Percentiles rank a stretch among this genome's conserved stretches.
These are phyloP conservation scores for Cheilosia urbana DNA, from an alignment of 2,888 invertebrate species.

Conservation along the genomic window DNA sequence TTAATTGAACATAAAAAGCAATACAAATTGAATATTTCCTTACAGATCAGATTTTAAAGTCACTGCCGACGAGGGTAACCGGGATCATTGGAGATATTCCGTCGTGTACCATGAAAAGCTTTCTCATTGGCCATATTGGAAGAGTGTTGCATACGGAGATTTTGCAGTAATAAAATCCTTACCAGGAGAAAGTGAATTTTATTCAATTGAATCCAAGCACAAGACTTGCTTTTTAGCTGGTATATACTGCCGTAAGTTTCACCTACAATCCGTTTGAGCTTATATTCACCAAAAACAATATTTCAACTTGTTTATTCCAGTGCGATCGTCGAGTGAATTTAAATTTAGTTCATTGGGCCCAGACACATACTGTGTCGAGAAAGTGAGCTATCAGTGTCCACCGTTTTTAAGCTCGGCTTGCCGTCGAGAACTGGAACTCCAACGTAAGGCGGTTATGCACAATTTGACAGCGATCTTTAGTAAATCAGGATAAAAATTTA, in stretches of 20 bases:
- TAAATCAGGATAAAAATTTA: conserved; percentile 64
- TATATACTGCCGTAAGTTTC: conserved; percentile 86
- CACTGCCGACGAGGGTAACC: conserved; percentile 87
- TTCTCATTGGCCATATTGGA: conserved; percentile 87
- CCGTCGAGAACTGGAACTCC: conserved; percentile 85
- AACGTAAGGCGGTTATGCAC: conserved; percentile 82
- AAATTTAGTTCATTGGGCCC: conserved; percentile 84
- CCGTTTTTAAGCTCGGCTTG: conserved; percentile 85
- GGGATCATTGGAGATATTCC: conserved; percentile 89
- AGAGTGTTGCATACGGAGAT: conserved; percentile 86
- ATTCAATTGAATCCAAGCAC: conserved; percentile 86
- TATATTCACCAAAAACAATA: neutral
- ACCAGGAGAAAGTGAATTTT: conserved; percentile 83
- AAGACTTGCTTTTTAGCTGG: conserved; percentile 86
- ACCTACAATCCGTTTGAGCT: neutral
- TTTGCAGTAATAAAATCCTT: conserved; percentile 86
- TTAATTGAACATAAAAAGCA: no score
- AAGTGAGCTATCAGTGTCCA: conserved; percentile 87
- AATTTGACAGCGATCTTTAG: conserved; percentile 81
- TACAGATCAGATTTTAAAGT: conserved; percentile 87
- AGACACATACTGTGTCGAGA: conserved; percentile 86
- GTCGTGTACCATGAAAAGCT: conserved; percentile 87
- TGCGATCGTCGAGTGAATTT: conserved; percentile 87
- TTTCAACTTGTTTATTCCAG: conserved; percentile 81
- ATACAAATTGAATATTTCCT: no score